These are phyloP conservation scores for Agrotis clavis DNA, from an alignment of 2,888 invertebrate species.

Conservation along the genomic window DNA sequence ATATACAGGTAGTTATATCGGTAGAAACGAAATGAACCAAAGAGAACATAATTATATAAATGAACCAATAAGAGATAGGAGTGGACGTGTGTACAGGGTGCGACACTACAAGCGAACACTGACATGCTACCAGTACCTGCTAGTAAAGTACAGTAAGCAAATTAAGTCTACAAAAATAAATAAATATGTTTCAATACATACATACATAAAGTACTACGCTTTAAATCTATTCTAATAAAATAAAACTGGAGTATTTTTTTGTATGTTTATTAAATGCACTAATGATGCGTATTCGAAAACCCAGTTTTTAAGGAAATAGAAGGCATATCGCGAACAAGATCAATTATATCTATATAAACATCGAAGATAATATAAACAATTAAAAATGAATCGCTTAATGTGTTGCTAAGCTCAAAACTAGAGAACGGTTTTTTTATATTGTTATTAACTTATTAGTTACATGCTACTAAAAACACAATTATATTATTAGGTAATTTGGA, in stretches of 20 bases:
- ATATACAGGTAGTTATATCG: slow-evolving; percentile 70
- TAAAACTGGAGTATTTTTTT: background rate
- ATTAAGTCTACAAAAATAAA: background rate
- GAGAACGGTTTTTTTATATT: no score
- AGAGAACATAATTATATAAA: slow-evolving; percentile 67
- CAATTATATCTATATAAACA: no score
- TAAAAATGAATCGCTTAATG: no score
- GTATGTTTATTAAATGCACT: no score
- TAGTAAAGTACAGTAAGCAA: background rate
- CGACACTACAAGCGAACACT: slow-evolving; percentile 25
- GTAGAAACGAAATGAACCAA: slow-evolving; percentile 72
- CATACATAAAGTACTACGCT: background rate
- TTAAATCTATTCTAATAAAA: background rate
- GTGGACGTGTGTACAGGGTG: slow-evolving; percentile 65
- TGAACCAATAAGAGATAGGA: slow-evolving; percentile 69
- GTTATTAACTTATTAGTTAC: no score
- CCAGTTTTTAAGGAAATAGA: background rate
- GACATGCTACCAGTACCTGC: slow-evolving; percentile 22
- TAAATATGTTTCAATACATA: background rate
- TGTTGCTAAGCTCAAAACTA: no score
- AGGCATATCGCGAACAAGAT: background rate
- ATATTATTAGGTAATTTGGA: no score
- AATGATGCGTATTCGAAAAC: background rate
- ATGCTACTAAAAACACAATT: no score
- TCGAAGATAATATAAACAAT: no score